Conservation (phyloP, 2,113 vertebrate genomes). For the Gopherus evgoodei region DNA sequence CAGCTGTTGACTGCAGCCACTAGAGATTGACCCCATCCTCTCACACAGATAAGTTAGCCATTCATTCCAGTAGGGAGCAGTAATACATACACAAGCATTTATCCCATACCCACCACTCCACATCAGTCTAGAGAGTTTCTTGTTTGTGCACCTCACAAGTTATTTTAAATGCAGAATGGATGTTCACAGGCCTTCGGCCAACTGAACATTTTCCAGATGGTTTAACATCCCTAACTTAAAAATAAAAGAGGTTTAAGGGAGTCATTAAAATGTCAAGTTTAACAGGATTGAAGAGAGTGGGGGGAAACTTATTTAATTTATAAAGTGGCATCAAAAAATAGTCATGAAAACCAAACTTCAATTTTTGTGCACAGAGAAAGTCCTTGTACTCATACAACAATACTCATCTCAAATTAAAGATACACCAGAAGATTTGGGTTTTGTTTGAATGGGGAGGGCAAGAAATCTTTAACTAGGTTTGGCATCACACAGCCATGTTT, state of each 20-base stretch:
- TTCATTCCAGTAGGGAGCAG: neutral
- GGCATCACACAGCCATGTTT: neutral
- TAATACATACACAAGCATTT: neutral
- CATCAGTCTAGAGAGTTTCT: neutral
- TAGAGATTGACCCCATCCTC: neutral
- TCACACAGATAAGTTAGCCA: neutral
- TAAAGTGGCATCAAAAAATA: neutral
- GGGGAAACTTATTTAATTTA: neutral
- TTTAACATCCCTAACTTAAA: neutral
- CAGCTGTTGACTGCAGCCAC: neutral
- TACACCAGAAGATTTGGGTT: neutral
- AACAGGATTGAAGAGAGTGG: neutral
- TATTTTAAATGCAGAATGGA: neutral
- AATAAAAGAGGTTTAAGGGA: neutral
- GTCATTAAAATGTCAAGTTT: neutral
- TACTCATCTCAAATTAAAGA: neutral
- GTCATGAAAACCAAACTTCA: neutral
- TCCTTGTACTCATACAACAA: neutral
- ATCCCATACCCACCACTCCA: neutral
- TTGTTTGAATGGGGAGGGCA: neutral
- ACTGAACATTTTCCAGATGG: neutral
- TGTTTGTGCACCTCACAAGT: neutral
- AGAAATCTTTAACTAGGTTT: conserved; percentile 7
- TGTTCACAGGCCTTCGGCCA: neutral
- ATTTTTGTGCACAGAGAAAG: neutral